Percentiles rank a stretch among this genome's conserved stretches.
Conservation (phyloP, 2,797 vertebrate species). For the Anisognathus igniventris region DNA sequence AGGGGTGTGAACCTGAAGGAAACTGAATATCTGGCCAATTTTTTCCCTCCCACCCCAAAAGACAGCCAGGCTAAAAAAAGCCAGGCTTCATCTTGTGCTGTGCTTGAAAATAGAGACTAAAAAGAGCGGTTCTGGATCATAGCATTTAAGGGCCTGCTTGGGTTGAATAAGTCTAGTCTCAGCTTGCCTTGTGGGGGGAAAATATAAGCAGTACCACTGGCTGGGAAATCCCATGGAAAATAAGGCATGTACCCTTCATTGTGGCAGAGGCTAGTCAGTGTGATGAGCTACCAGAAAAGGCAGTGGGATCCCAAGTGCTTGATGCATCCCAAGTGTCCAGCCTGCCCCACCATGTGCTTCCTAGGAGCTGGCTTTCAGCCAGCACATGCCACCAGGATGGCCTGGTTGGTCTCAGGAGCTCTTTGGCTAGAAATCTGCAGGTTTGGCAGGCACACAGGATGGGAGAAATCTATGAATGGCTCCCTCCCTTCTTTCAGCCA, state of each 20-base stretch:
- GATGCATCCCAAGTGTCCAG: neutral
- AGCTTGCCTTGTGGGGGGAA: accelerated
- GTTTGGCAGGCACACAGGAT: neutral
- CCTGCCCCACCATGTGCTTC: neutral
- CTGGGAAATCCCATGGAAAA: neutral
- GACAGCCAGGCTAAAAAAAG: neutral
- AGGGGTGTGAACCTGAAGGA: neutral
- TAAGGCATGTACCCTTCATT: neutral
- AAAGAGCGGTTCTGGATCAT: accelerated
- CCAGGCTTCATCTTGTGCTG: neutral
- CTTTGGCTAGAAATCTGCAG: neutral
- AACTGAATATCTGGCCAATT: neutral
- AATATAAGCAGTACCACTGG: neutral
- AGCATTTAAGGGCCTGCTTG: neutral
- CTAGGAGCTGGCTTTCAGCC: neutral
- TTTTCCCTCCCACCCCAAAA: neutral
- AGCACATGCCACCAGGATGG: neutral
- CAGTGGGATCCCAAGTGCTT: neutral
- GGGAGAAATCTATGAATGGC: neutral
- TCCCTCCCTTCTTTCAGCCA: neutral
- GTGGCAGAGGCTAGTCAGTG: neutral
- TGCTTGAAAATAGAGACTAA: neutral
- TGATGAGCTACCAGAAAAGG: neutral
- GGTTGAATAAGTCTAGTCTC: neutral
- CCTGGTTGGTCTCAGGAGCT: neutral